Base-by-base conservation (phyloP, 2,113 vertebrate genomes). In the Ahaetulla prasina region DNA sequence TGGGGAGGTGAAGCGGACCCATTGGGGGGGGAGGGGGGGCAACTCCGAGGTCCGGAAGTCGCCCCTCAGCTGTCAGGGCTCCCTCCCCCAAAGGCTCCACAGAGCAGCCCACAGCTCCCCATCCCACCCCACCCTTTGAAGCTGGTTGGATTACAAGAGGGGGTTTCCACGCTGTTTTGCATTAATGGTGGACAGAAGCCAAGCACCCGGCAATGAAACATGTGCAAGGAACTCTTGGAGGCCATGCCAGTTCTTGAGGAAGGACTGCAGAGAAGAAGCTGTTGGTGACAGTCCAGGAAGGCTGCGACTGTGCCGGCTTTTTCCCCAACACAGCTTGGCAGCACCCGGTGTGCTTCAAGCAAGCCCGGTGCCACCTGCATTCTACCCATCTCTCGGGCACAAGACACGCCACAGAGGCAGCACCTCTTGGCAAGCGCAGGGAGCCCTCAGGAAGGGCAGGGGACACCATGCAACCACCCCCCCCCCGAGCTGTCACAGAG, bases 141-240 rank as follows among this genome's bases (percentile, higher is more conserved):
- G 74, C 74, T 20, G 8, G 18, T 43, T 80, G 74, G 20, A 80
- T 43, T 8, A 9, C 0, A 8, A 8, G 2, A 52, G 35, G 35
- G 90, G 93, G 93, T 93, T 96, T 96, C 95, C 94, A 84, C 57
- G 55, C 80, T 94, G 52, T 93, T 95, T 88, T 89, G 88, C 53
- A 53, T 85, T 87, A 96, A 88, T 74, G 68, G 92, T 94, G 91
- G 89, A 5, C 2, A 91, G 86, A 93, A 89, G 86, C 47, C 94
- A 92, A 95, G 91, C 43, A 87, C 50, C 39, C 55, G 55, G 89
- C 45, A 87, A 85, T 52, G 74, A 87, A 90, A 43, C 18, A 8
- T 80, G 18, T 22, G 74, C 74, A 43, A 80, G 35, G 63, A 43
- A 22, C 18, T 8, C 74, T 22, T 80, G 35, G 74, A 80, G 35